Base-by-base conservation (phyloP, 1,140 invertebrate genomes). In the Euwallacea fornicatus region DNA sequence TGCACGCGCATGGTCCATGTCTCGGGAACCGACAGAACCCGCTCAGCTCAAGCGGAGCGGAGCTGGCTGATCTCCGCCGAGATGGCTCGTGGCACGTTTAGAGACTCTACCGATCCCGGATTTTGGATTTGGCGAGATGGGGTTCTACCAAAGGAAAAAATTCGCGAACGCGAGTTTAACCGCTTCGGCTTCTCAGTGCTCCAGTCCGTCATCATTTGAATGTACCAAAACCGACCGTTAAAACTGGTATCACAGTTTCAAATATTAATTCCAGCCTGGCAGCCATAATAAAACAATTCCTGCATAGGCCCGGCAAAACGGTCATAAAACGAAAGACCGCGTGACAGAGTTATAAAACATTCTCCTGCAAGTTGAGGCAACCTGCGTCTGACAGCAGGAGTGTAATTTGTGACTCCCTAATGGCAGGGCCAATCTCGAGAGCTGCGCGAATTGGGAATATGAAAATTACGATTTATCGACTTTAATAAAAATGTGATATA, bases 391-490 rank as follows among this genome's bases (percentile, higher is more conserved):
- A 75, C 74, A 72, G 74, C 59, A 55, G 70, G 55, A 73, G 72
- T 66, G 72, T 71, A 75, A 75, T 75, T 75, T 75, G 74, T 72
- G 72, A 75, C 60, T 75, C 74, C 74, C 72, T 73, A 75, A 75
- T 75, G 72, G 62, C 58, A 46, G 67, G 72, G 69, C 67, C 65
- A 72, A 69, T 71, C 66, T 72, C 66, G 56, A 69, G 74, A 75
- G 74, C 72, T 58, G 61, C 53, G 74, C 53, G 74, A 73, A 75
- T 75, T 73, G 74, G 74, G 74, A 75, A 75, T 75, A 75, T 75
- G 74, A 75, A 75, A 75, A 75, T 75, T 66, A 73, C 69, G 74
- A 75, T 75, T 75, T 73, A 75, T 75, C 65, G 64, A 68, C 69
- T 71, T 74, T 71, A 70, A 74, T 74, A 74, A 74, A 74, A 71